Conservation (phyloP, 2,797 vertebrate species). For the Nyctalus aviator region DNA sequence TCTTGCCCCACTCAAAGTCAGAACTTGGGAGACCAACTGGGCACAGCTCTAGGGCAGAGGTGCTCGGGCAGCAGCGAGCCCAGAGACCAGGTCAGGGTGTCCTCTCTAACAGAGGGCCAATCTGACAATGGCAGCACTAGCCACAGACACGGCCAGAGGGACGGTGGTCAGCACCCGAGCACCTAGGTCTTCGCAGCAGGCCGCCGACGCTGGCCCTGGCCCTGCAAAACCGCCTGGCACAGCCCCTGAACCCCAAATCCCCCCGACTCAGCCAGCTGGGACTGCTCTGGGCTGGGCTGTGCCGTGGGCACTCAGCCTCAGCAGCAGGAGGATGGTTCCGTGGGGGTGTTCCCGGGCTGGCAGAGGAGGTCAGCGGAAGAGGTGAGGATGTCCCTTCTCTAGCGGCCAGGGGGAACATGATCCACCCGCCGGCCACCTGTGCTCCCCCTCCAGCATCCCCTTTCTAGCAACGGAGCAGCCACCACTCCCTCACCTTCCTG, state of each 20-base stretch:
- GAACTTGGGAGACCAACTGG: not conserved
- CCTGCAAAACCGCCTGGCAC: constrained; percentile 4
- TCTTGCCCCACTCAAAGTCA: not conserved
- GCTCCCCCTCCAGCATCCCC: not conserved
- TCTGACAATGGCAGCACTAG: not conserved
- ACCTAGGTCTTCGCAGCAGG: not conserved
- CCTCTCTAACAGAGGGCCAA: not conserved
- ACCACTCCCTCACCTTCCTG: not conserved
- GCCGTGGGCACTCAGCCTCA: not conserved
- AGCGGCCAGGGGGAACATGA: not conserved
- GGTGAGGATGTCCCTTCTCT: not conserved
- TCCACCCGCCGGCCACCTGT: not conserved
- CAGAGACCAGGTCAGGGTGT: not conserved
- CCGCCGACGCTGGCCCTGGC: not conserved
- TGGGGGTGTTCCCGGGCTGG: not conserved
- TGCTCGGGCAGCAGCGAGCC: not conserved
- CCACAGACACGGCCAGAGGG: not conserved
- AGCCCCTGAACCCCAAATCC: constrained; percentile 7
- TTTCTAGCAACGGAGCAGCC: not conserved
- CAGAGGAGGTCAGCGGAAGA: not conserved
- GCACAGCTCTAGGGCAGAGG: not conserved
- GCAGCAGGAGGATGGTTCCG: constrained; percentile 1
- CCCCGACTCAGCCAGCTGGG: not conserved
- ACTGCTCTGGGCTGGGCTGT: not conserved
- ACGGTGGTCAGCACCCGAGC: not conserved